Percentiles rank a stretch among this genome's conserved stretches.
phyloP scores from a whole-genome alignment of 2,797 vertebrate species.

The Hozukius guyotensis region DNA sequence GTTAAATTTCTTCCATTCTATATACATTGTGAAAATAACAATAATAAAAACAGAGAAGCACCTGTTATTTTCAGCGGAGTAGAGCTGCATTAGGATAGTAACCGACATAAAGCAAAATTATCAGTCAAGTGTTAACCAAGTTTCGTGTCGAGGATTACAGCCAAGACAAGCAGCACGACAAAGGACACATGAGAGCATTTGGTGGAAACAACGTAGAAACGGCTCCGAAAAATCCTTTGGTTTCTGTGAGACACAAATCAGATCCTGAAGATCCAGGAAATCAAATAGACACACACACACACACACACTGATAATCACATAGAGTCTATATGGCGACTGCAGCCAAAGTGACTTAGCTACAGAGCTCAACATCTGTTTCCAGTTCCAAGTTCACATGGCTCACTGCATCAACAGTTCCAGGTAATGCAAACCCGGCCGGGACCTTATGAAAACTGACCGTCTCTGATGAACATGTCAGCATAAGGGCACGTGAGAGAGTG shows the following conservation, averaged over 20 bases:
- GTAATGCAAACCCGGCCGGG: slow-evolving; percentile 73
- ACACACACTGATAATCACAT: slow-evolving; percentile 29
- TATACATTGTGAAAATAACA: slow-evolving; percentile 48
- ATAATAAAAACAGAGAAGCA: slow-evolving; percentile 60
- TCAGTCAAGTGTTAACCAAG: slow-evolving; percentile 76
- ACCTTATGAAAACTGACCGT: slow-evolving; percentile 71
- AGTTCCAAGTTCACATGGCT: slow-evolving; percentile 80
- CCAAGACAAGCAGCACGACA: slow-evolving; percentile 74
- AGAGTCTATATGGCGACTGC: slow-evolving; percentile 39
- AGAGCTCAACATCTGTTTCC: slow-evolving; percentile 76
- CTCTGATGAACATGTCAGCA: slow-evolving; percentile 66
- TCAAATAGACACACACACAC: slow-evolving; percentile 20
- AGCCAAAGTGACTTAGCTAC: slow-evolving; percentile 60
- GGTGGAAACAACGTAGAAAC: slow-evolving; percentile 50
- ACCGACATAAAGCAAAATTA: slow-evolving; percentile 50
- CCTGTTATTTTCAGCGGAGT: slow-evolving; percentile 61
- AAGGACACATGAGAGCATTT: slow-evolving; percentile 59
- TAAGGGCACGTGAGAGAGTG: slow-evolving; percentile 43
- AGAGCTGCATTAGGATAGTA: slow-evolving; percentile 48
- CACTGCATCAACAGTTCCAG: slow-evolving; percentile 79
- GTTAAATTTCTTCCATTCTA: slow-evolving; percentile 24
- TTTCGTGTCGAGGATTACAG: slow-evolving; percentile 60
- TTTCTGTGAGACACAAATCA: slow-evolving; percentile 63
- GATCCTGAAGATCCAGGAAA: slow-evolving; percentile 59
- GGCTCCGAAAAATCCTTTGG: slow-evolving; percentile 61